Conservation (phyloP, 1,140 invertebrate genomes). For the Zaprionus tsacasi region DNA sequence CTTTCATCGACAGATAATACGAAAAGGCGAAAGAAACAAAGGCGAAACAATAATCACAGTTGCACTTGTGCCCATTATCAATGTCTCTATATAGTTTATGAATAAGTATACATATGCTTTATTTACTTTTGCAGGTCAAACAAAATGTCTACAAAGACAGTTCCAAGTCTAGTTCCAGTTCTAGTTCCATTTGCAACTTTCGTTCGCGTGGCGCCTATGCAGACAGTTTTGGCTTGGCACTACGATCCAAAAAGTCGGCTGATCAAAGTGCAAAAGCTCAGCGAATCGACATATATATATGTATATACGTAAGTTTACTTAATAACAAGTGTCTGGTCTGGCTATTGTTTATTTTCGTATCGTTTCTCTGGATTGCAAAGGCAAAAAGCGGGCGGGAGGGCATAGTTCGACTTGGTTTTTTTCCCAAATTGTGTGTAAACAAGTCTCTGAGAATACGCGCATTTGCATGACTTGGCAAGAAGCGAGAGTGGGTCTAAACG, state of each 20-base stretch:
- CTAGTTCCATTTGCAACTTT: constrained; percentile 46
- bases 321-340: constrained; percentile 21
- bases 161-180: constrained; percentile 26
- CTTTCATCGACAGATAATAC: constrained; percentile 58
- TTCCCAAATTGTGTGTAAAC: constrained; percentile 23
- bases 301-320: neutral
- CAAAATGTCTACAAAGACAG: no score
- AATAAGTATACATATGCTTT: neutral
- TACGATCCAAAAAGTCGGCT: neutral
- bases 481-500: constrained; percentile 35
- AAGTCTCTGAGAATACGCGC: constrained; percentile 51
- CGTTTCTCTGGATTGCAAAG: neutral
- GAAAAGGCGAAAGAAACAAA: constrained; percentile 46
- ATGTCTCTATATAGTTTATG: constrained; percentile 6
- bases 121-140: constrained; percentile 21
- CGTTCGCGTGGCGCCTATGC: constrained; percentile 48
- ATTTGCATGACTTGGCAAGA: constrained; percentile 74
- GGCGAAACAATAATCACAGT: constrained; percentile 55
- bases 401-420: constrained; percentile 16
- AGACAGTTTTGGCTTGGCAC: neutral
- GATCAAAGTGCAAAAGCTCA: constrained; percentile 42
- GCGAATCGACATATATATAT: neutral
- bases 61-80: constrained; percentile 15
- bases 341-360: constrained; percentile 14
- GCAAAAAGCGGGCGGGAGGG: neutral